Conservation (phyloP, 2,888 invertebrate genomes). For the Idaea straminata region DNA sequence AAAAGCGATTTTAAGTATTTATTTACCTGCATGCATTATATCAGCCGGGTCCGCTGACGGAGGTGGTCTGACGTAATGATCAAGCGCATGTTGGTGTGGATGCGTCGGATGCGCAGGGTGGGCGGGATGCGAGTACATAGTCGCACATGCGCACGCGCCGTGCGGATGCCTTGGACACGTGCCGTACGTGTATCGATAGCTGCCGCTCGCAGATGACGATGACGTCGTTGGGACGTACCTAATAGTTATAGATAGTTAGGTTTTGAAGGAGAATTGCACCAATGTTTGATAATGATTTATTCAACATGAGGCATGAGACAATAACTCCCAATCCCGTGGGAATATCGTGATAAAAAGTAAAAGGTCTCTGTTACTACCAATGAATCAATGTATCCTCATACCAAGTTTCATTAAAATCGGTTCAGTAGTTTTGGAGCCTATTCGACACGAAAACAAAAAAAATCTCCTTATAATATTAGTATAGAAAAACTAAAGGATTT, state of each 20-base stretch:
- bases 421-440: too few relatives aligned
- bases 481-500: not conserved
- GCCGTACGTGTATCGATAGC: conserved; percentile 77
- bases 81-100: conserved; percentile 77
- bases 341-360: too few relatives aligned
- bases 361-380: too few relatives aligned
- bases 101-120: conserved; percentile 75
- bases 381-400: too few relatives aligned
- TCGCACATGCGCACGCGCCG: conserved; percentile 85
- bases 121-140: conserved; percentile 73
- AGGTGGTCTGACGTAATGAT: conserved; percentile 77
- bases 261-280: not conserved
- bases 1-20: conserved; percentile 7
- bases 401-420: too few relatives aligned
- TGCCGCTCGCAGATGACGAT: conserved; percentile 63
- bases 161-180: conserved; percentile 87
- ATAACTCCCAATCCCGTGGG: too few relatives aligned
- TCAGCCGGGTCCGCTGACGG: conserved; percentile 73
- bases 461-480: too few relatives aligned
- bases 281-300: too few relatives aligned
- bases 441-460: too few relatives aligned
- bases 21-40: conserved; percentile 72
- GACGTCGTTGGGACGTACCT: conserved; percentile 82
- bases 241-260: conserved; percentile 30
- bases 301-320: too few relatives aligned